phyloP scores from a whole-genome alignment of 2,797 vertebrate species.

The Masticophis lateralis region DNA sequence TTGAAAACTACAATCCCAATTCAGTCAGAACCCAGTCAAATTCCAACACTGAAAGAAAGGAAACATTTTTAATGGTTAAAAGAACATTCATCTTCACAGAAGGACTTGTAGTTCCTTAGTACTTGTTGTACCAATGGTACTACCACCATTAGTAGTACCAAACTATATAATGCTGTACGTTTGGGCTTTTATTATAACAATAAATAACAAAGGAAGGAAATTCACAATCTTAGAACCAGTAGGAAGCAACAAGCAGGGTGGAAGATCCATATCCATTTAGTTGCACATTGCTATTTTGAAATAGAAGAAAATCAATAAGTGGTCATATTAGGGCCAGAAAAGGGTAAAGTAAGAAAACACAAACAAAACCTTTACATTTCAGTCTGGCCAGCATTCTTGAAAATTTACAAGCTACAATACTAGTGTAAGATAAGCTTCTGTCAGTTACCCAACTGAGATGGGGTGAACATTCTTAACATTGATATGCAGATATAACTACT shows the following conservation, averaged over 20 bases:
- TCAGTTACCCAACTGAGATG: not conserved
- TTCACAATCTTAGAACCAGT: not conserved
- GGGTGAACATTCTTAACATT: not conserved
- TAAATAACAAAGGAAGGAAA: not conserved
- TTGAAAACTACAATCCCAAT: not conserved
- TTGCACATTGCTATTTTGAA: not conserved
- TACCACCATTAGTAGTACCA: not conserved
- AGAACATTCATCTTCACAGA: not conserved
- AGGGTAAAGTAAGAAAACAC: not conserved
- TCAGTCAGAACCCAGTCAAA: not conserved
- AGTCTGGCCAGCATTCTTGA: not conserved
- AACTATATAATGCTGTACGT: not conserved
- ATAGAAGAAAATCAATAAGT: not conserved
- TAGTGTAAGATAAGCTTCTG: not conserved
- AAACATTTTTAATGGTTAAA: too few relatives aligned
- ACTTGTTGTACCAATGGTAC: too few relatives aligned
- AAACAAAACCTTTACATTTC: not conserved
- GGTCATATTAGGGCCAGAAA: not conserved
- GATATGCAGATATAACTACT: not conserved
- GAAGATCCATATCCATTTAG: not conserved
- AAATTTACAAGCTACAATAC: not conserved
- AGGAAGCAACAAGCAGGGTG: not conserved
- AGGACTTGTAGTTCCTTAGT: not conserved
- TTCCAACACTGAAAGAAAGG: not conserved
- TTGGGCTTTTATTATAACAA: too few relatives aligned